Evolutionary conservation across 2,888 invertebrate genomes (phyloP).

Genomic region (Notodonta ziczac): DNA sequence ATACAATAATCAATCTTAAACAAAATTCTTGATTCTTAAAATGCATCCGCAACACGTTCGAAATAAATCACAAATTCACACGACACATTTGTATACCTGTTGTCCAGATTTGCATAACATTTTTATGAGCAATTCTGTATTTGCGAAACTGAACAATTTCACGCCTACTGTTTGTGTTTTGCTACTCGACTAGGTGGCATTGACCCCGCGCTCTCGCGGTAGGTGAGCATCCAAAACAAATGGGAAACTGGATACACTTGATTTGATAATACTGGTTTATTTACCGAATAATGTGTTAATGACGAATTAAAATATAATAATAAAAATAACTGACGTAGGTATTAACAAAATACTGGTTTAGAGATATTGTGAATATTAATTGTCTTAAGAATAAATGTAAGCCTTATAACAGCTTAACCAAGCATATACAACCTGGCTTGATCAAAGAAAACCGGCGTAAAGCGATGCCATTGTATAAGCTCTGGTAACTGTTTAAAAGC

Average conservation of each 20-base stretch:
- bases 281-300: background rate
- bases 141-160: background rate
- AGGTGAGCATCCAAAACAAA: background rate
- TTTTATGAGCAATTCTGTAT: background rate
- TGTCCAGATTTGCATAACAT: background rate
- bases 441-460: no score
- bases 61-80: background rate
- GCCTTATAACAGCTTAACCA: no score
- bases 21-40: background rate
- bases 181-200: background rate
- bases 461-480: no score
- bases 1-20: background rate
- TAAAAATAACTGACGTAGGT: no score
- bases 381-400: no score
- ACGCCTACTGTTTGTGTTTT: background rate
- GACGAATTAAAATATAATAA: background rate
- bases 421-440: no score
- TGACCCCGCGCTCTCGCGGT: background rate
- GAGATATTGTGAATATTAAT: no score
- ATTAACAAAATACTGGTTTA: no score
- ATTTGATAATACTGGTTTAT: background rate
- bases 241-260: conserved; percentile 2
- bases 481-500: no score
- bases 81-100: background rate
- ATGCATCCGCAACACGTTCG: background rate